phyloP scores from a whole-genome alignment of 2,888 invertebrate genomes.

The Oligia latruncula region DNA sequence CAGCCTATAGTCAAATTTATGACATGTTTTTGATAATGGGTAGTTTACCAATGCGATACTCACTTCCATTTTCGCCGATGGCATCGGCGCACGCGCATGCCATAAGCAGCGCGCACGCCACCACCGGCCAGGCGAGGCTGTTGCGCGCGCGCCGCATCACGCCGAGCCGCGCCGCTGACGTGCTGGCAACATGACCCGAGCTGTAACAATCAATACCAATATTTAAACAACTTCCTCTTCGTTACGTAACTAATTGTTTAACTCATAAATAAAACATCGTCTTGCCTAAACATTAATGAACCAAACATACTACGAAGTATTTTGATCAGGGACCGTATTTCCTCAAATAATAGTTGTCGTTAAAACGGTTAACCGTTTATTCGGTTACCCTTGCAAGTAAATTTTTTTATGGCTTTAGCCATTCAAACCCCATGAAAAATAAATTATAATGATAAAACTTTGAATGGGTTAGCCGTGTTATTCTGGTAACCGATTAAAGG shows the following conservation, averaged over 20 bases:
- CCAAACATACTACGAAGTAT: slow-evolving; percentile 5
- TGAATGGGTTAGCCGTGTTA: not conserved
- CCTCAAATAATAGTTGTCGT: not conserved
- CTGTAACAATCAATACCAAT: slow-evolving; percentile 74
- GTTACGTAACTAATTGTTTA: slow-evolving; percentile 24
- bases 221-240: slow-evolving; percentile 37
- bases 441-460: not conserved
- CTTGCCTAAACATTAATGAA: slow-evolving; percentile 13
- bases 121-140: slow-evolving; percentile 78
- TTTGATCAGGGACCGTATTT: slow-evolving; percentile 1
- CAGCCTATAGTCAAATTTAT: not conserved
- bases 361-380: not conserved
- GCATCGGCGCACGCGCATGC: slow-evolving; percentile 76
- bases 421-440: not conserved
- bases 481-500: not conserved
- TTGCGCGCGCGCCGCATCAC: slow-evolving; percentile 82
- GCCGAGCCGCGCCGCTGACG: slow-evolving; percentile 78
- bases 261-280: slow-evolving; percentile 21
- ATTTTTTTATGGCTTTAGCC: not conserved
- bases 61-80: slow-evolving; percentile 79
- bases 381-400: not conserved
- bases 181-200: slow-evolving; percentile 83
- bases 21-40: not conserved
- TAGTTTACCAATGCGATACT: slow-evolving; percentile 57
- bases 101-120: slow-evolving; percentile 82